Evolutionary conservation across 2,113 vertebrate genomes (phyloP).

Genomic region (Coreoperca whiteheadi): DNA sequence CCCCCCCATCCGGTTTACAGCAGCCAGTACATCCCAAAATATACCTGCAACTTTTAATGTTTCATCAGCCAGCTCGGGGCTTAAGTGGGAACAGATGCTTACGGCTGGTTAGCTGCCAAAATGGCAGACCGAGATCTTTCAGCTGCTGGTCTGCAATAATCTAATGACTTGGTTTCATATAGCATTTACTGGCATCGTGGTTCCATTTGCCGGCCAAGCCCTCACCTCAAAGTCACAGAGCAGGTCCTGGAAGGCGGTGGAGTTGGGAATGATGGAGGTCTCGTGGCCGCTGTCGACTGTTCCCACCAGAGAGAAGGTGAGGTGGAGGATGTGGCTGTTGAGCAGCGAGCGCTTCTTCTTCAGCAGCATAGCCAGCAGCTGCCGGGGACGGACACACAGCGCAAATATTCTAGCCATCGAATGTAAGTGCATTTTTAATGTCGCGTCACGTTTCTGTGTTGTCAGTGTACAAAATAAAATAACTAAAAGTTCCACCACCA

Average conservation of each 20-base stretch:
- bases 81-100: neutral
- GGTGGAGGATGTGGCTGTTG: slow-evolving; percentile 98
- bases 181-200: neutral
- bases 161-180: neutral
- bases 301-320: slow-evolving; percentile 98
- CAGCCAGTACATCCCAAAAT: neutral
- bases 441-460: neutral
- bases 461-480: neutral
- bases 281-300: slow-evolving; percentile 98
- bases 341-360: slow-evolving; percentile 97
- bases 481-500: neutral
- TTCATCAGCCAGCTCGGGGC: neutral
- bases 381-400: neutral
- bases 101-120: neutral
- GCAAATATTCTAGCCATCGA: fast-evolving
- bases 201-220: neutral
- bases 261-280: slow-evolving; percentile 99
- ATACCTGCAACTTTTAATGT: neutral
- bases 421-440: neutral
- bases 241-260: slow-evolving; percentile 97
- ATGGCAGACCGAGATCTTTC: neutral
- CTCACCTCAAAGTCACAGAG: slow-evolving; percentile 98
- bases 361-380: slow-evolving; percentile 97
- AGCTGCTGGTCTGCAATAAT: neutral
- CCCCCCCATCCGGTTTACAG: neutral